phyloP scores from a whole-genome alignment of 2,888 invertebrate species.

The Argyra leucocephala region DNA sequence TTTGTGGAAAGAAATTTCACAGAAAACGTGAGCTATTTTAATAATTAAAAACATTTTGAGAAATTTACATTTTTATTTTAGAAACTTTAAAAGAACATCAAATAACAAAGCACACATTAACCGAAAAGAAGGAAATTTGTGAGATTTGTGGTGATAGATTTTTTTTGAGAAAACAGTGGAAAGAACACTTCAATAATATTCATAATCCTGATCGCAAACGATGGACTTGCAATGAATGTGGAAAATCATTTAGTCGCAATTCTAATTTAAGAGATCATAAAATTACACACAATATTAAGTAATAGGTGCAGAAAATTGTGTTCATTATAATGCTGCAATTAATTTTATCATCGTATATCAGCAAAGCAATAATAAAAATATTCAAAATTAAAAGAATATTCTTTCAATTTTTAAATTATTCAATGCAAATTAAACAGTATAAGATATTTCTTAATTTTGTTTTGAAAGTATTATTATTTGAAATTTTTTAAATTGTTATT shows the following conservation, averaged over 20 bases:
- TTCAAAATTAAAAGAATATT: too few species aligned
- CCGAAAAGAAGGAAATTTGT: not conserved
- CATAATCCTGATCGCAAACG: not conserved
- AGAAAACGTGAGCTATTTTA: not conserved
- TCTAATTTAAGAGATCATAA: not conserved
- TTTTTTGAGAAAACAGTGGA: not conserved
- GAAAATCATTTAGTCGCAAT: not conserved
- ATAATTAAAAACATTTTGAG: not conserved
- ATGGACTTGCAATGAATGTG: not conserved
- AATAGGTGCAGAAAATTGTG: too few species aligned
- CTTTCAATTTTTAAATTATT: too few species aligned
- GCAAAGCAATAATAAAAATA: too few species aligned
- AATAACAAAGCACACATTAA: not conserved
- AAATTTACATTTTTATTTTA: not conserved
- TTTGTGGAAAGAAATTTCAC: not conserved
- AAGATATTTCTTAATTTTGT: too few species aligned
- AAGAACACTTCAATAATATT: not conserved
- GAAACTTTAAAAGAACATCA: conserved; percentile 2
- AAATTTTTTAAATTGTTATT: too few species aligned
- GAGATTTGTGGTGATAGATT: not conserved
- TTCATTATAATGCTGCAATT: too few species aligned
- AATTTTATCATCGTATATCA: too few species aligned
- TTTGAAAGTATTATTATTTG: too few species aligned
- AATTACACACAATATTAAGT: not conserved
- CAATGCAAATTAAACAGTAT: too few species aligned